Conservation (phyloP, 23 tunicate species). For the Styela clava region DNA sequence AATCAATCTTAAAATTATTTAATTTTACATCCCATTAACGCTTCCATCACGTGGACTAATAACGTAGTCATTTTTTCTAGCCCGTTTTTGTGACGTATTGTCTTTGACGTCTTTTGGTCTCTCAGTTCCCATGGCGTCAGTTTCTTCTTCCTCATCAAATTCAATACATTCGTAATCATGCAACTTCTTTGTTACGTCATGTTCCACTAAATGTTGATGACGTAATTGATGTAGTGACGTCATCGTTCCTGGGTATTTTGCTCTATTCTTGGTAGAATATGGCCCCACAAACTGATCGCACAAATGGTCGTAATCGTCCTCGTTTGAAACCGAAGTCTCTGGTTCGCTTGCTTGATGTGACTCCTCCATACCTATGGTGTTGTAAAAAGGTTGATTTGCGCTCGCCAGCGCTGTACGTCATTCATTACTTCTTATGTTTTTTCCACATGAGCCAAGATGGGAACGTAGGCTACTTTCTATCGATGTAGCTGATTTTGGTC, state of each 20-base stretch:
- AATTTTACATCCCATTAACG: no score
- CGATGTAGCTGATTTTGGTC: not conserved
- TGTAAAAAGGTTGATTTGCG: constrained; percentile 5
- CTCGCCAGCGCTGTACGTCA: not conserved
- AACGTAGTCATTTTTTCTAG: not conserved
- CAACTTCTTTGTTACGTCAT: not conserved
- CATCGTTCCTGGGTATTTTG: not conserved
- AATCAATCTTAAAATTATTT: no score
- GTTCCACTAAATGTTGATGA: not conserved
- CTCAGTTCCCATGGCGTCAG: not conserved
- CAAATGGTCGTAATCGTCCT: constrained; percentile 31
- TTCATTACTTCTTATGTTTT: not conserved
- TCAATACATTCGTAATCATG: constrained; percentile 5
- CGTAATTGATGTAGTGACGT: not conserved
- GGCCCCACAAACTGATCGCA: constrained; percentile 2
- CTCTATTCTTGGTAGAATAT: not conserved
- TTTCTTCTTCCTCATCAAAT: not conserved
- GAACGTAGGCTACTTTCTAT: not conserved
- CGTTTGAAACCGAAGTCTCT: not conserved
- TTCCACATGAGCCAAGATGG: not conserved
- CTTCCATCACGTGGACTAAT: not conserved
- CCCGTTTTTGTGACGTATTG: not conserved
- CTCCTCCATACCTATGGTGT: not conserved
- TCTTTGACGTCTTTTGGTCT: not conserved
- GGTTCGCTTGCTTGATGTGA: not conserved